phyloP scores from a whole-genome alignment of 2,888 invertebrate genomes.

The Caenorhabditis sinica region DNA sequence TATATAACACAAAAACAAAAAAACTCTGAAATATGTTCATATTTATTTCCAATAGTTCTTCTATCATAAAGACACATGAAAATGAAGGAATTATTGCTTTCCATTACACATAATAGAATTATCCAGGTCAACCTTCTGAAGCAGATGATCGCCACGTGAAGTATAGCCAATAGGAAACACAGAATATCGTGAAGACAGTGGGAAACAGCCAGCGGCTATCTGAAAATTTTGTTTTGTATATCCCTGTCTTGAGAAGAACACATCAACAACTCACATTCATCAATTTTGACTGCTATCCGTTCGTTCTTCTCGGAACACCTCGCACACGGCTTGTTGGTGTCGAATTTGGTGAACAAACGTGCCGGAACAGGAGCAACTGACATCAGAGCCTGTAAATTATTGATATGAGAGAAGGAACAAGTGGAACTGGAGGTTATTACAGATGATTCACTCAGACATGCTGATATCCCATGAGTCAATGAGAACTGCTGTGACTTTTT shows the following conservation, averaged over 20 bases:
- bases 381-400: constrained; percentile 75
- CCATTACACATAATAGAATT: constrained; percentile 41
- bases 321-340: constrained; percentile 78
- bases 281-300: constrained; percentile 78
- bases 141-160: constrained; percentile 70
- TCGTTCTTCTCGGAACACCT: constrained; percentile 79
- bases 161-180: constrained; percentile 80
- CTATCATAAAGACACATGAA: constrained; percentile 31
- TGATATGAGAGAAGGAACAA: background rate
- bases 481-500: constrained; percentile 68
- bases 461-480: constrained; percentile 72
- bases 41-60: constrained; percentile 28
- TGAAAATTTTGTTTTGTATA: constrained; percentile 66
- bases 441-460: constrained; percentile 76
- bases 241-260: background rate
- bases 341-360: constrained; percentile 77
- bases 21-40: constrained; percentile 18
- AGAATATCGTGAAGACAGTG: constrained; percentile 77
- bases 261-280: constrained; percentile 74
- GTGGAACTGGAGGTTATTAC: constrained; percentile 65
- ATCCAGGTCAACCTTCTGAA: constrained; percentile 20
- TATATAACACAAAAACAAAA: no score
- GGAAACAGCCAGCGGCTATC: constrained; percentile 82
- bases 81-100: constrained; percentile 45
- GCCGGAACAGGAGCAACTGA: constrained; percentile 76